A percentile compares a stretch with the other conserved stretches of the same genome.
phyloP scores from a whole-genome alignment of 2,113 vertebrate species.

The Thomomys bottae region DNA sequence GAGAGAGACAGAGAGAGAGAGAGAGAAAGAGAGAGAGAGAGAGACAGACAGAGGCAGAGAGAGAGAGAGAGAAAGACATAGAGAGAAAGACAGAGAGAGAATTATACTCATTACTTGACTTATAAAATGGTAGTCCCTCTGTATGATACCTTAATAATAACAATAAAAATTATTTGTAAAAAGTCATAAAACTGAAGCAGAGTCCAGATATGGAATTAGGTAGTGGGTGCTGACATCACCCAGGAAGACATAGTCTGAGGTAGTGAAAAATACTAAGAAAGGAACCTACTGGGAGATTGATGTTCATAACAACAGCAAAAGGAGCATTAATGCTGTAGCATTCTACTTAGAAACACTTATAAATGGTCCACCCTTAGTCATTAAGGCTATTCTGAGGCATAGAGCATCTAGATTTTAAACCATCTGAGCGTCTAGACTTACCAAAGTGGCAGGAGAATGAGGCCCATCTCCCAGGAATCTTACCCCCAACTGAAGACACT shows the following conservation, averaged over 20 bases:
- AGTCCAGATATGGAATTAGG: neutral
- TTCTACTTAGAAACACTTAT: constrained; percentile 34
- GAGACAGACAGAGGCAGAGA: too few species aligned
- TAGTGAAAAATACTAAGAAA: neutral
- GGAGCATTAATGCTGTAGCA: neutral
- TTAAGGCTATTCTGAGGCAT: neutral
- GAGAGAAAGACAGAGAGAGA: too few species aligned
- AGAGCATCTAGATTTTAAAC: neutral
- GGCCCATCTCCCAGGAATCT: neutral
- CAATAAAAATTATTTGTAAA: too few species aligned
- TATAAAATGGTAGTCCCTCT: too few species aligned
- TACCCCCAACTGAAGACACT: neutral
- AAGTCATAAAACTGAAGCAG: neutral
- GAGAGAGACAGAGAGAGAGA: too few species aligned
- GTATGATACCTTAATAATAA: too few species aligned
- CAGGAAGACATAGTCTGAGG: neutral
- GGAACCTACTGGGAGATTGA: neutral
- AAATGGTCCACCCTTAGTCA: neutral
- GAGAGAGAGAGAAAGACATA: too few species aligned
- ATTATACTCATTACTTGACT: too few species aligned
- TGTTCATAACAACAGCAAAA: neutral
- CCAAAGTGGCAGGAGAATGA: neutral
- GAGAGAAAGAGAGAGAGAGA: too few species aligned
- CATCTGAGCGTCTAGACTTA: neutral
- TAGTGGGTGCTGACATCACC: neutral